A percentile compares a stretch with the other conserved stretches of the same genome.
Conservation (phyloP, 1,140 invertebrate species). For the Scylla paramamosain region DNA sequence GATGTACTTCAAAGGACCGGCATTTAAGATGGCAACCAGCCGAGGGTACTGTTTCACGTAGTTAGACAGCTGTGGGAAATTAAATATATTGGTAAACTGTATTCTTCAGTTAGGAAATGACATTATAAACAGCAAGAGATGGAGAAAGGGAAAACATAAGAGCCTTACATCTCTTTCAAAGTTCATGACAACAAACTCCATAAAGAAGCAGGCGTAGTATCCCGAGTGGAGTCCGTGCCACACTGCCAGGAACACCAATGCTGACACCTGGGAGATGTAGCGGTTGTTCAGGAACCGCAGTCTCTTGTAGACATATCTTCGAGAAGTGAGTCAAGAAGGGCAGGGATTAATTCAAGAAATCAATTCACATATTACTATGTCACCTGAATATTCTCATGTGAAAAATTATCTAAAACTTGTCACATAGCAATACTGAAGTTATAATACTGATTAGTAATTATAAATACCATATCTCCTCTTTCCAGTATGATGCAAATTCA, state of each 20-base stretch:
- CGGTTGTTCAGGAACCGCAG: constrained; percentile 93
- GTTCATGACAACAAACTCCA: constrained; percentile 94
- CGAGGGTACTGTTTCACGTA: constrained; percentile 79
- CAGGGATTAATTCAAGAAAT: neutral
- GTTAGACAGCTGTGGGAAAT: constrained; percentile 79
- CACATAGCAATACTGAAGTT: neutral
- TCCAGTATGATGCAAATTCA: neutral
- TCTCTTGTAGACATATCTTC: constrained; percentile 92
- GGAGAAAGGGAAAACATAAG: neutral
- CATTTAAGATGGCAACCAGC: constrained; percentile 76
- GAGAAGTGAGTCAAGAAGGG: constrained; percentile 76
- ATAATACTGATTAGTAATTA: neutral
- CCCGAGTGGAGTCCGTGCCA: constrained; percentile 96
- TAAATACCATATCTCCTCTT: neutral
- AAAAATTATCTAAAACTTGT: neutral
- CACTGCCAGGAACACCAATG: constrained; percentile 91
- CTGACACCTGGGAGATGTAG: constrained; percentile 89
- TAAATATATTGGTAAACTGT: neutral
- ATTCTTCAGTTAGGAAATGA: neutral
- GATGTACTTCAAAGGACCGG: constrained; percentile 79
- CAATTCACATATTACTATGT: neutral
- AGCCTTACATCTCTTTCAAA: constrained; percentile 92
- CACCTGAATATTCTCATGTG: neutral
- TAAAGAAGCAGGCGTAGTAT: constrained; percentile 94
- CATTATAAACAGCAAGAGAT: neutral